These are phyloP conservation scores for Oreohelix idahoensis DNA, from an alignment of 1,140 invertebrate genomes.

Conservation along the genomic window DNA sequence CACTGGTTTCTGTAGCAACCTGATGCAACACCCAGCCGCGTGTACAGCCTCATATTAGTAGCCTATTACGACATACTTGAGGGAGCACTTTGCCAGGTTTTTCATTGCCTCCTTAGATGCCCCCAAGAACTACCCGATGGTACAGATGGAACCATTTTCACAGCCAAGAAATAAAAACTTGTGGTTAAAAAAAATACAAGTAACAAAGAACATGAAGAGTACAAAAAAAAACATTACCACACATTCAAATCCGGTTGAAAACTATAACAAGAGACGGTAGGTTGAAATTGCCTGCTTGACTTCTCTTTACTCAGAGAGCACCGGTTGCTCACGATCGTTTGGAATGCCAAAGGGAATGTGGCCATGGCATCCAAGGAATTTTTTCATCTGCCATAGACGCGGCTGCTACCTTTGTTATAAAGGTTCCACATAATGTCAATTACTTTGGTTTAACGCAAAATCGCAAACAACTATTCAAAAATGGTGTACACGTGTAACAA, in stretches of 20 bases:
- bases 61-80: no score
- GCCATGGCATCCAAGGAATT: neutral
- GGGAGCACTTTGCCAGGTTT: no score
- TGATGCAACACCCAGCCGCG: no score
- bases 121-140: no score
- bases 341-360: conserved; percentile 1
- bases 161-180: no score
- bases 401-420: neutral
- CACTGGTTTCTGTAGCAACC: no score
- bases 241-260: neutral
- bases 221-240: neutral
- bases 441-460: neutral
- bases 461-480: no score
- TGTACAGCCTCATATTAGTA: no score
- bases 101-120: no score
- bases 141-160: no score
- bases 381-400: neutral
- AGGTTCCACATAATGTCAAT: neutral
- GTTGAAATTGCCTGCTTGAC: neutral
- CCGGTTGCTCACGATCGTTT: neutral
- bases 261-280: neutral
- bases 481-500: no score
- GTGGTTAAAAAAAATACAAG: neutral
- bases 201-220: neutral
- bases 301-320: neutral